Percentiles rank a stretch among this genome's conserved stretches.
phyloP scores from a whole-genome alignment of 1,140 invertebrate genomes.

The Sitophilus oryzae region DNA sequence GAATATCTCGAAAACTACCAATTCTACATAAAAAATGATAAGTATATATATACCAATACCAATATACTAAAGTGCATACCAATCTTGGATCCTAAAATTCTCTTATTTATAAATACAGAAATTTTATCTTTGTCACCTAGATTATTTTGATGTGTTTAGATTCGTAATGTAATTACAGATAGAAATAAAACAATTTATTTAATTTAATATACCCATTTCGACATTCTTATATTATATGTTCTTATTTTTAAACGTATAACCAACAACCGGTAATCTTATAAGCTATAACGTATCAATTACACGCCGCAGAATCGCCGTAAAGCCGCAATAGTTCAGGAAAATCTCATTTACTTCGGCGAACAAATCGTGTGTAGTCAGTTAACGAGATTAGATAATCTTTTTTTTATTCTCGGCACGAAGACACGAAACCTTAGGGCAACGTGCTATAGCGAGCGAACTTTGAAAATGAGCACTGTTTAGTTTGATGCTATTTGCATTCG shows the following conservation, averaged over 20 bases:
- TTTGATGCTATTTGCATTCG: neutral
- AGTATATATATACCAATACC: too few relatives aligned
- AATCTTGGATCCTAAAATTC: too few relatives aligned
- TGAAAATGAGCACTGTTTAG: neutral
- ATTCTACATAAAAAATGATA: too few relatives aligned
- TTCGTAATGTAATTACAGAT: too few relatives aligned
- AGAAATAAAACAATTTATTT: too few relatives aligned
- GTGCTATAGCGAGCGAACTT: neutral
- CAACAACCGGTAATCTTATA: constrained; percentile 1
- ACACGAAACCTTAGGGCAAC: constrained; percentile 4
- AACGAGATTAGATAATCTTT: constrained; percentile 5
- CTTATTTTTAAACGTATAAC: neutral
- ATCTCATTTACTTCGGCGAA: constrained; percentile 7
- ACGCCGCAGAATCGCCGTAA: neutral
- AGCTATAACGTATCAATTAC: constrained; percentile 1
- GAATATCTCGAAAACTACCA: too few relatives aligned
- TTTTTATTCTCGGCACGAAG: neutral
- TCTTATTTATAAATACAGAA: too few relatives aligned
- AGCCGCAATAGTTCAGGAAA: constrained; percentile 9
- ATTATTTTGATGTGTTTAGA: too few relatives aligned
- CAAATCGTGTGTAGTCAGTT: constrained; percentile 7
- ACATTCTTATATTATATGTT: too few relatives aligned
- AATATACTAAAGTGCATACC: too few relatives aligned
- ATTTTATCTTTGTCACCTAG: too few relatives aligned
- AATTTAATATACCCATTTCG: too few relatives aligned